A percentile compares a stretch with the other conserved stretches of the same genome.
phyloP scores from a whole-genome alignment of 2,888 invertebrate species.

The Germaria angustata region DNA sequence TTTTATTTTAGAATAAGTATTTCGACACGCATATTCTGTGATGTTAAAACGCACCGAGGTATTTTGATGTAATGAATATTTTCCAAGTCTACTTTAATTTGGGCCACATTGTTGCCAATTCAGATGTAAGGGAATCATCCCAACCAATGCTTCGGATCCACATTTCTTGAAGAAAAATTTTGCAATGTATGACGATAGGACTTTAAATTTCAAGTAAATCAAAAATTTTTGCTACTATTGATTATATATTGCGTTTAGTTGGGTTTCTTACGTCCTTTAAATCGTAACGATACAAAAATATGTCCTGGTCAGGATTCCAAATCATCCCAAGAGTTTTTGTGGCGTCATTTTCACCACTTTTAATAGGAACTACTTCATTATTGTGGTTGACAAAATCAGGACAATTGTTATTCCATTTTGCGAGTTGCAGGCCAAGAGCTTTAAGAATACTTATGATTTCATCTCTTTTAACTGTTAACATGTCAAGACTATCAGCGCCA shows the following conservation, averaged over 20 bases:
- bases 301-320: background rate
- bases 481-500: no score
- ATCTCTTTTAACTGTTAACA: background rate
- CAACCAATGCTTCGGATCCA: no score
- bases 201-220: slow-evolving; percentile 48
- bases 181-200: slow-evolving; percentile 54
- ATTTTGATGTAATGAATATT: slow-evolving; percentile 22
- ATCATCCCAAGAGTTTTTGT: background rate
- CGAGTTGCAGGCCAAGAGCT: background rate
- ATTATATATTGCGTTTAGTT: slow-evolving; percentile 29
- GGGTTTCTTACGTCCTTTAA: slow-evolving; percentile 12
- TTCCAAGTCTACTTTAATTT: slow-evolving; percentile 13
- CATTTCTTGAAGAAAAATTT: slow-evolving; percentile 64
- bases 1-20: slow-evolving; percentile 37
- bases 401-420: slow-evolving; percentile 31
- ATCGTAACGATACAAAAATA: background rate
- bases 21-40: no score
- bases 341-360: background rate
- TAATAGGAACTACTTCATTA: background rate
- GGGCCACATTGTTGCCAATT: slow-evolving; percentile 9
- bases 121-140: slow-evolving; percentile 6
- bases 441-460: background rate
- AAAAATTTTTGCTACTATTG: slow-evolving; percentile 42
- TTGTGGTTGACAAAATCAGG: background rate
- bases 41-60: no score